Conservation (phyloP, 2,797 vertebrate genomes). For the Thunnus albacares region DNA sequence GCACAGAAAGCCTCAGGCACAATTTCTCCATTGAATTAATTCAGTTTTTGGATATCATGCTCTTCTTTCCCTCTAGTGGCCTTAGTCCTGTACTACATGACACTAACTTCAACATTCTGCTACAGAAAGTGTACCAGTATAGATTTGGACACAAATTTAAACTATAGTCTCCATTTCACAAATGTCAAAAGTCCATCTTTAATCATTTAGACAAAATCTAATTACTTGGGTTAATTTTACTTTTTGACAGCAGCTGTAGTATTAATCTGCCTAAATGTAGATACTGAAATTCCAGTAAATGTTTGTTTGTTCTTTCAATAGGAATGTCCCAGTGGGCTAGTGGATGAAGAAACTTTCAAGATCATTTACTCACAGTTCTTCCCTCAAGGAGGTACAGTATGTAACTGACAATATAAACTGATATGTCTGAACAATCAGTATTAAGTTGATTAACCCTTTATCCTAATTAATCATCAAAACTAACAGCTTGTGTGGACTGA, state of each 20-base stretch:
- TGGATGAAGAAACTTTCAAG: conserved; percentile 96
- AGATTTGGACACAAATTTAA: neutral
- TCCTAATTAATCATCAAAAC: neutral
- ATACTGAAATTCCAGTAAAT: neutral
- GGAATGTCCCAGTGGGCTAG: conserved; percentile 96
- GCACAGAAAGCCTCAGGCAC: neutral
- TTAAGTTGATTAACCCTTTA: neutral
- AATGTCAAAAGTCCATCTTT: neutral
- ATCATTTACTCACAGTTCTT: conserved; percentile 96
- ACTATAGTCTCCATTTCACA: neutral
- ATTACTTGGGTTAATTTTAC: neutral
- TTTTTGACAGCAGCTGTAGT: neutral
- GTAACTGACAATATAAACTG: neutral
- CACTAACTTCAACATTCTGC: neutral
- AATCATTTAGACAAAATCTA: neutral
- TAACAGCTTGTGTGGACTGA: neutral
- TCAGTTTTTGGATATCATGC: neutral
- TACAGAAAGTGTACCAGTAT: neutral
- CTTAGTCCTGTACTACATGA: neutral
- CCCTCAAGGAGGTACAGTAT: conserved; percentile 92
- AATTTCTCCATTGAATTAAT: neutral
- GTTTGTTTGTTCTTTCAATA: conserved; percentile 63
- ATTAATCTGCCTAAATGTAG: neutral
- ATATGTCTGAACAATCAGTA: neutral
- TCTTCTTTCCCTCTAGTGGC: conserved; percentile 32